Conservation (phyloP, 2,888 invertebrate genomes). For the Mythimna ferrago region DNA sequence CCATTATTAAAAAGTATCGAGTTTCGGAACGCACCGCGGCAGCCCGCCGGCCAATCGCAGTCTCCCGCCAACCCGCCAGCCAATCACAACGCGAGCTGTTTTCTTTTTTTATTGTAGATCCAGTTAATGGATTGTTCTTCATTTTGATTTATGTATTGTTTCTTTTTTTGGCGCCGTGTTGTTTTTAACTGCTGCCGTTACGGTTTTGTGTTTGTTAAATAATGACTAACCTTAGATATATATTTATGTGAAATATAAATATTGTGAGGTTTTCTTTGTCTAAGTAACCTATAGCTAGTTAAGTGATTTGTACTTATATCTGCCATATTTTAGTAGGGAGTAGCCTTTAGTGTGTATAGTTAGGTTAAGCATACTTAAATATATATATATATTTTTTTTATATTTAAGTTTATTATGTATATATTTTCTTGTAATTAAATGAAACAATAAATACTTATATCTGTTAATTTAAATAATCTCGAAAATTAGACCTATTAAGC, state of each 20-base stretch:
- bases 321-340: too few relatives aligned
- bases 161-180: slow-evolving; percentile 68
- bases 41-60: slow-evolving; percentile 80
- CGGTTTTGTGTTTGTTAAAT: slow-evolving; percentile 50
- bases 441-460: too few relatives aligned
- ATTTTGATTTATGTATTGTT: slow-evolving; percentile 87
- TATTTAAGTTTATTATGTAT: too few relatives aligned
- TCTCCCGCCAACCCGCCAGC: slow-evolving; percentile 78
- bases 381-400: too few relatives aligned
- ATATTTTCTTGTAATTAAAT: too few relatives aligned
- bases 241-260: slow-evolving; percentile 24
- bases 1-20: slow-evolving; percentile 91
- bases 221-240: slow-evolving; percentile 36
- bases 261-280: slow-evolving; percentile 19
- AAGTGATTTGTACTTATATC: too few relatives aligned
- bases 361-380: too few relatives aligned
- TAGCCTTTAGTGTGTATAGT: too few relatives aligned
- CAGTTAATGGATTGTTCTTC: slow-evolving; percentile 89
- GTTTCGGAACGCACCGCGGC: slow-evolving; percentile 85
- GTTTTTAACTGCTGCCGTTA: slow-evolving; percentile 64
- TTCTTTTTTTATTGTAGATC: slow-evolving; percentile 85
- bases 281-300: background rate
- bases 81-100: slow-evolving; percentile 79
- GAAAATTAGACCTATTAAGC: too few relatives aligned
- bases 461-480: too few relatives aligned